Base-by-base conservation (phyloP, 2,113 vertebrate species). In the Suricata suricatta region DNA sequence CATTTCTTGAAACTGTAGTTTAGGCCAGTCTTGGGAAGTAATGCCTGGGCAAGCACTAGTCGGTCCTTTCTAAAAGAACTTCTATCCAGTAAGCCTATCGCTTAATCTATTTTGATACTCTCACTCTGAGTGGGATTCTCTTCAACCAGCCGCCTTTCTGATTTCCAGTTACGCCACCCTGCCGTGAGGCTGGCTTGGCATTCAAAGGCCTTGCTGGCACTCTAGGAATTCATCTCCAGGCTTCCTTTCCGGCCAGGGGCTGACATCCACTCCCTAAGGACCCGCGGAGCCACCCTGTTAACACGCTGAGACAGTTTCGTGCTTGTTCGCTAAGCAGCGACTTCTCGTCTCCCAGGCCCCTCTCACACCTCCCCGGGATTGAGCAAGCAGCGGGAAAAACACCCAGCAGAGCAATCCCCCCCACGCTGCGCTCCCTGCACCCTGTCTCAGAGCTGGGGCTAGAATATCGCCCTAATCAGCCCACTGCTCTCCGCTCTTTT, bases 51-150 rank as follows among this genome's bases (percentile, higher is more conserved):
- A 93, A 89, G 89, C 29, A 41, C 25, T 64, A 69, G 13, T 1
- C 80, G 31, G 84, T 47, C 11, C 76, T 90, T 90, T 68, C 71
- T 68, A 29, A 87, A 90, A 74, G 81, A 83, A 90, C 41, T 85
- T 44, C 52, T 88, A 69, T 2, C 82, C 89, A 52, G 23, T 47
- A 88, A 91, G 69, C 63, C 77, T 74, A 68, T 0, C 68, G 14
- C n/a, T 82, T 74, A 6, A 93, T 54, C 72, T 80, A 35, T 17
- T 41, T 29, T 79, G 83, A 35, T 54, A 16, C 21, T 31, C 41
- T 41, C 29, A 63, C 52, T 92, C 57, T 17, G 29, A 66, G 66
- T 0, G n/a, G 57, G 82, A 54, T 54, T 63, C 44, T 38, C 54
- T 93, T 31, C 79, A 44, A 31, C n/a, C 69, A 71, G 52, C 7